Conservation (phyloP, 2,113 vertebrate species). For the Siphamia tubifer region DNA sequence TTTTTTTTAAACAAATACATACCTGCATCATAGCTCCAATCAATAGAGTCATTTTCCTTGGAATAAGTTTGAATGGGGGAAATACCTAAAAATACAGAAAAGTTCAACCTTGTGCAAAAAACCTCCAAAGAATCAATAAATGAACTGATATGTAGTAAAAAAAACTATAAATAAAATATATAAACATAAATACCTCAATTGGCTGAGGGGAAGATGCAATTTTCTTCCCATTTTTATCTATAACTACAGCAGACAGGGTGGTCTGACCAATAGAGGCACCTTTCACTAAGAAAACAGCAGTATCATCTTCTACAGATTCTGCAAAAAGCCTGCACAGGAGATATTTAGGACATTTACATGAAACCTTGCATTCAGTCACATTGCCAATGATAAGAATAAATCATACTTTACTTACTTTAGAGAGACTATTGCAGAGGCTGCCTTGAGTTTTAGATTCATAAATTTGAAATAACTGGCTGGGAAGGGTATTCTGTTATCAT, state of each 20-base stretch:
- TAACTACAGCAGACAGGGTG: constrained; percentile 83
- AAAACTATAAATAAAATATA: no score
- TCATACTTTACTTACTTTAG: constrained; percentile 83
- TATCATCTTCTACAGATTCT: constrained; percentile 84
- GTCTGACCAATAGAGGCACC: constrained; percentile 89
- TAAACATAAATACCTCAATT: constrained; percentile 85
- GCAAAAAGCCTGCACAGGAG: constrained; percentile 72
- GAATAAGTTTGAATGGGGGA: constrained; percentile 89
- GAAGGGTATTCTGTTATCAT: constrained; percentile 90
- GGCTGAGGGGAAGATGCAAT: constrained; percentile 86
- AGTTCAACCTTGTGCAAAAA: not conserved
- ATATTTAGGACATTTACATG: not conserved
- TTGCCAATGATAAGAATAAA: not conserved
- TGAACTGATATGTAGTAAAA: not conserved
- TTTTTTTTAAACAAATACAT: no score
- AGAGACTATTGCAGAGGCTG: constrained; percentile 88
- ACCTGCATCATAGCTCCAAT: constrained; percentile 93
- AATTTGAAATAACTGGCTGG: constrained; percentile 85
- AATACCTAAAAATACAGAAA: constrained; percentile 84
- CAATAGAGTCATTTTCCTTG: constrained; percentile 89
- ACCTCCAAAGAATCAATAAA: not conserved
- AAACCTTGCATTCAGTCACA: not conserved
- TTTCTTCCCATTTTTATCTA: constrained; percentile 81
- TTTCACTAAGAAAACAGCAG: constrained; percentile 84
- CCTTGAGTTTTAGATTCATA: constrained; percentile 89